Percentiles rank a stretch among this genome's conserved stretches.
Evolutionary conservation across 2,797 vertebrate species (phyloP).

Genomic region (Lepus oiostolus): DNA sequence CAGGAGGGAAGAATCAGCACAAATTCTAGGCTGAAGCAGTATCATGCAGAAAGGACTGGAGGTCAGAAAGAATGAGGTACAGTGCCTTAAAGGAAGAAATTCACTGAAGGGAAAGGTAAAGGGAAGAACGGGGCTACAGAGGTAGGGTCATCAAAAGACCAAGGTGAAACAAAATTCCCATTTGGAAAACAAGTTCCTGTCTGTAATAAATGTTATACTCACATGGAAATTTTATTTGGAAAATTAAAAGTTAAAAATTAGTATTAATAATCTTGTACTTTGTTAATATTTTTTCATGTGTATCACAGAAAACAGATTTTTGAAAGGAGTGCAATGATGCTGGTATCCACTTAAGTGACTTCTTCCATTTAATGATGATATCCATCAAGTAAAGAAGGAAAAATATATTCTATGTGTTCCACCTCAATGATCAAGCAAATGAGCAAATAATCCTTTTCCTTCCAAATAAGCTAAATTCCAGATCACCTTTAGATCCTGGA

Average conservation of each 20-base stretch:
- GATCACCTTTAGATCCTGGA: conserved; percentile 97
- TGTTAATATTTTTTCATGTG: not conserved
- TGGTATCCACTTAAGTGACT: not conserved
- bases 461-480: conserved; percentile 41
- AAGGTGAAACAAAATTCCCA: not conserved
- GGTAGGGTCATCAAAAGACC: not conserved
- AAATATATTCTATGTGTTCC: not conserved
- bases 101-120: not conserved
- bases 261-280: not conserved
- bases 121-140: not conserved
- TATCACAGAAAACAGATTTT: conserved; percentile 35
- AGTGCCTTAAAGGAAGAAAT: not conserved
- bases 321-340: conserved; percentile 20
- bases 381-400: conserved; percentile 6
- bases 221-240: not conserved
- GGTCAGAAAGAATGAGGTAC: not conserved
- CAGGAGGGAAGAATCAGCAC: not conserved
- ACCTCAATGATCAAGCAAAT: not conserved
- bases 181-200: conserved; percentile 25
- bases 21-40: not conserved
- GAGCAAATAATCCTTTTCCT: conserved; percentile 3
- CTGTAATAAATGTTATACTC: not conserved
- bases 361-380: not conserved
- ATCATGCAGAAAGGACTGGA: not conserved
- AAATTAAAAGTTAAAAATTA: conserved; percentile 57